A percentile compares a stretch with the other conserved stretches of the same genome.
These are phyloP conservation scores for Pollenia angustigena DNA, from an alignment of 2,888 invertebrate species.

Conservation along the genomic window DNA sequence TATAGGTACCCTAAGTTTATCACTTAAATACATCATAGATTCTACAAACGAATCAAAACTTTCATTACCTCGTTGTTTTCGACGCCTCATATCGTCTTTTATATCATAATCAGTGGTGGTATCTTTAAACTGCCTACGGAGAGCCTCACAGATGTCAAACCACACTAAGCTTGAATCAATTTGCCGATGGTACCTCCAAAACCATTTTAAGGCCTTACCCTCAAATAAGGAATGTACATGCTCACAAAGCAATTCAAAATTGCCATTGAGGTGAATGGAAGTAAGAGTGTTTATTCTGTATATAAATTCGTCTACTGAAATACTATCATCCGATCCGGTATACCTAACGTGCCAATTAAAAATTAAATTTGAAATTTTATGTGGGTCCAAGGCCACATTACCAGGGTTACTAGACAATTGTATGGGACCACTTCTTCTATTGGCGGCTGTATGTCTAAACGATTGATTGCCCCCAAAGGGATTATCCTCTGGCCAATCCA, in stretches of 20 bases:
- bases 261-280: slow-evolving; percentile 25
- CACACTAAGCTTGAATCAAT: not conserved
- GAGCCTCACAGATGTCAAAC: slow-evolving; percentile 18
- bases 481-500: slow-evolving; percentile 1
- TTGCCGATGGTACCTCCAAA: slow-evolving; percentile 50
- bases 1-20: slow-evolving; percentile 3
- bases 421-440: not conserved
- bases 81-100: too few relatives aligned
- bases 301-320: slow-evolving; percentile 50
- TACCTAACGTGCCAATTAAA: slow-evolving; percentile 44
- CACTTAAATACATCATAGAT: not conserved
- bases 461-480: not conserved
- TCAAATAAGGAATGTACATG: slow-evolving; percentile 26
- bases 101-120: too few relatives aligned
- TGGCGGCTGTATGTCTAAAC: not conserved
- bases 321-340: not conserved
- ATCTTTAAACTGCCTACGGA: slow-evolving; percentile 17
- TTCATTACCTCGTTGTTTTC: too few relatives aligned
- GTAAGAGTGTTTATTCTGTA: slow-evolving; percentile 50
- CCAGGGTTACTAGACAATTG: not conserved
- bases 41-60: not conserved
- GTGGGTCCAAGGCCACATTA: not conserved
- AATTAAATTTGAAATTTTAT: slow-evolving; percentile 21
- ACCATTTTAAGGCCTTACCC: slow-evolving; percentile 53
- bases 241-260: slow-evolving; percentile 30